phyloP scores from a whole-genome alignment of 1,140 invertebrate genomes.

The Agraylea sexmaculata region DNA sequence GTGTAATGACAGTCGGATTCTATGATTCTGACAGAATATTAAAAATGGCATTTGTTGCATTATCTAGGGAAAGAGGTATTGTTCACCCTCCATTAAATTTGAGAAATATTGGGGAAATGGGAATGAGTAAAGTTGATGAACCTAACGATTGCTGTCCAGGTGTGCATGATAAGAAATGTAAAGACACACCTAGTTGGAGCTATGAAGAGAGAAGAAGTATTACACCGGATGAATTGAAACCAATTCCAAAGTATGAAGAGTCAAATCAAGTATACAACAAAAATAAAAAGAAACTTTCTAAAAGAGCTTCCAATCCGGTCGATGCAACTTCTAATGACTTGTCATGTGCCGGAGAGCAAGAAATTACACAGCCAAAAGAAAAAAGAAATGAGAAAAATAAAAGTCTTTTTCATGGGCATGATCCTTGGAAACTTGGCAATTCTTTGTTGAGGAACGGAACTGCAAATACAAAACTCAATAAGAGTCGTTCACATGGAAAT shows the following conservation, averaged over 20 bases:
- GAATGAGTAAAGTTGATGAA: constrained; percentile 15
- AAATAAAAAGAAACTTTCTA: constrained; percentile 16
- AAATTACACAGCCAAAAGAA: constrained; percentile 12
- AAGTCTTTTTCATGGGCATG: no score
- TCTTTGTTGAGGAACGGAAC: constrained; percentile 9
- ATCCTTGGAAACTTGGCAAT: no score
- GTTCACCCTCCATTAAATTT: constrained; percentile 18
- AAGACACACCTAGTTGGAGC: constrained; percentile 15
- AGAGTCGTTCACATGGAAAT: constrained; percentile 10
- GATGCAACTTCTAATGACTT: constrained; percentile 12
- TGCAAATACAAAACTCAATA: constrained; percentile 12
- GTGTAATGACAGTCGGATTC: constrained; percentile 18
- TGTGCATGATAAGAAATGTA: constrained; percentile 11
- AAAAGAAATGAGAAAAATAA: constrained; percentile 15
- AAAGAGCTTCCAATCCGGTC: constrained; percentile 15
- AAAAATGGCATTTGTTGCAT: constrained; percentile 11
- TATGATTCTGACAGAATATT: constrained; percentile 21
- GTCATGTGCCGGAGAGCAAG: constrained; percentile 9
- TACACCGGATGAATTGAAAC: constrained; percentile 12
- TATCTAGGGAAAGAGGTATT: constrained; percentile 13
- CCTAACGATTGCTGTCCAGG: constrained; percentile 16
- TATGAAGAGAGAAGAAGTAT: constrained; percentile 12
- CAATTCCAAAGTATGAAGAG: constrained; percentile 18
- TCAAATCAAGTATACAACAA: constrained; percentile 10
- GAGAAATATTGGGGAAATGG: constrained; percentile 16